Percentiles rank a stretch among this genome's conserved stretches.
phyloP scores from a whole-genome alignment of 2,797 vertebrate genomes.

The Fistularia tabacaria region DNA sequence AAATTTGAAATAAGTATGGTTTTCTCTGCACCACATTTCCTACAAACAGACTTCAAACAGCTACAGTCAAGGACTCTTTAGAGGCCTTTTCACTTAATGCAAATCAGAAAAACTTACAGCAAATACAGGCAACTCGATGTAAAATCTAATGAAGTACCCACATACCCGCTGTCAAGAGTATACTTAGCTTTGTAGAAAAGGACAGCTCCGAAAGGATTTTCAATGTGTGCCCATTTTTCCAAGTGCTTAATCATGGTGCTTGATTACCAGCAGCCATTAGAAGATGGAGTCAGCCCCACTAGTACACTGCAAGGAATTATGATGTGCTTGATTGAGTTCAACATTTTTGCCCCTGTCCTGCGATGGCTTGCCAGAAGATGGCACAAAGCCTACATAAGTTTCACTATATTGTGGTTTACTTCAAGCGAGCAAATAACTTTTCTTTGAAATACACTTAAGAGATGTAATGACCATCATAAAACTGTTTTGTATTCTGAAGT shows the following conservation, averaged over 20 bases:
- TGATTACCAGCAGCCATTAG: constrained; percentile 73
- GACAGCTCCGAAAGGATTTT: constrained; percentile 66
- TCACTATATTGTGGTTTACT: constrained; percentile 36
- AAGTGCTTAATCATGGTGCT: constrained; percentile 73
- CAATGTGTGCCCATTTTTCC: constrained; percentile 66
- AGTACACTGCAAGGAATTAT: constrained; percentile 64
- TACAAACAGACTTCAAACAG: constrained; percentile 44
- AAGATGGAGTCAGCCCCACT: constrained; percentile 65
- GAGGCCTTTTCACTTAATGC: constrained; percentile 48
- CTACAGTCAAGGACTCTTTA: constrained; percentile 55
- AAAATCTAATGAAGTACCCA: constrained; percentile 73
- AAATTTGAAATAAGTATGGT: too few species aligned
- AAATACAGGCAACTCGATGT: constrained; percentile 59
- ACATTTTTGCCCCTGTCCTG: constrained; percentile 50
- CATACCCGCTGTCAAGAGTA: constrained; percentile 58
- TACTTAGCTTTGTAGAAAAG: constrained; percentile 68
- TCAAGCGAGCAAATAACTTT: constrained; percentile 30
- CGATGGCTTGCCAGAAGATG: constrained; percentile 41
- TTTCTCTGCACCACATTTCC: not conserved
- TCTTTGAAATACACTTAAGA: constrained; percentile 23
- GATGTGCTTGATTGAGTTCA: constrained; percentile 65
- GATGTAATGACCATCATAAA: too few species aligned
- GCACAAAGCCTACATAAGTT: constrained; percentile 26
- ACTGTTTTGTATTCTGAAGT: too few species aligned
- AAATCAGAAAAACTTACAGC: constrained; percentile 57